Percentiles rank a stretch among this genome's conserved stretches.
These are phyloP conservation scores for Oophaga pumilio DNA, from an alignment of 2,113 vertebrate genomes.

Conservation along the genomic window DNA sequence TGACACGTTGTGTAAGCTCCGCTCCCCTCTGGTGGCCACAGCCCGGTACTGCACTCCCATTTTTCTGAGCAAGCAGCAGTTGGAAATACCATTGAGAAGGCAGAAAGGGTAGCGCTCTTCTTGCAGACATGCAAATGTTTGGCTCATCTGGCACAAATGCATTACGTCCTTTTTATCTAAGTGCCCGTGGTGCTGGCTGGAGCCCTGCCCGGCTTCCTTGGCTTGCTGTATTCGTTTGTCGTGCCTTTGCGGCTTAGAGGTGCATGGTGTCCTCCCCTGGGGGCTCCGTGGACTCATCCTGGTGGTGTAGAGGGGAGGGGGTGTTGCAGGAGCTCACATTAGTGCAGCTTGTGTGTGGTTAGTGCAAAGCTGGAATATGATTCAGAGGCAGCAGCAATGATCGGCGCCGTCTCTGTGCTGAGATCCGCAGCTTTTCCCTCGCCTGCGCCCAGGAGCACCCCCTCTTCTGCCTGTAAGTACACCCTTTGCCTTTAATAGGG, in stretches of 20 bases:
- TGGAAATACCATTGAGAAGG: conserved; percentile 36
- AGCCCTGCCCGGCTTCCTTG: background rate
- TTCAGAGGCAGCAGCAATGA: conserved; percentile 36
- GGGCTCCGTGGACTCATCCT: conserved; percentile 3
- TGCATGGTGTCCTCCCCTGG: conserved; percentile 4
- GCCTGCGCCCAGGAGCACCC: background rate
- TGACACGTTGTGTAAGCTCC: conserved; percentile 6
- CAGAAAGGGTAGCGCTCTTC: conserved; percentile 2
- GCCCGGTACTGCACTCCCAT: conserved; percentile 4
- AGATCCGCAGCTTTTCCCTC: conserved; percentile 8
- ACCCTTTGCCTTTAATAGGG: background rate
- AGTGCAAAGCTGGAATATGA: conserved; percentile 47
- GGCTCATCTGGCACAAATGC: no score
- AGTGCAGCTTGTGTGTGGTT: conserved; percentile 43
- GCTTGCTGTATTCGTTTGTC: no score
- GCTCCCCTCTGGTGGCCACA: conserved; percentile 23
- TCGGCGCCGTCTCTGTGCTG: background rate
- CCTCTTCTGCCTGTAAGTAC: conserved; percentile 40
- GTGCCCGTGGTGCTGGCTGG: background rate
- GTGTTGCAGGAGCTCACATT: conserved; percentile 52
- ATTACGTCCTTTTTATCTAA: background rate
- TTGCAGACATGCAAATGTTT: background rate
- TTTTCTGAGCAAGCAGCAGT: conserved; percentile 23
- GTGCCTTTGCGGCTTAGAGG: background rate
- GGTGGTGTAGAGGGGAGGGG: conserved; percentile 9